Evolutionary conservation across 1,140 invertebrate genomes (phyloP).

Genomic region (Acromyrmex echinatior): DNA sequence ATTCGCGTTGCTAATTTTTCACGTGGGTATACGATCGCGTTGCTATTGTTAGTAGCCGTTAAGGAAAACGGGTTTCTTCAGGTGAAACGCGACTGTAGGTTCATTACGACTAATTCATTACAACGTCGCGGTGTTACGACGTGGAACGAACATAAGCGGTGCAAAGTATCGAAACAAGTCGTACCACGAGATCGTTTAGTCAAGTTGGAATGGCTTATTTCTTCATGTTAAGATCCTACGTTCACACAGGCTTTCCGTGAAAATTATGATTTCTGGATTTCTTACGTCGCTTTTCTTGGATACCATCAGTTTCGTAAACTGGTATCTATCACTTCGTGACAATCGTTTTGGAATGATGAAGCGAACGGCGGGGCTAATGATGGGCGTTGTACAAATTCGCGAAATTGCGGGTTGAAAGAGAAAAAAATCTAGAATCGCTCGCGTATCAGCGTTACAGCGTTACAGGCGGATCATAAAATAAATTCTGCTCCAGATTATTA

Average conservation of each 20-base stretch:
- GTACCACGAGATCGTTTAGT: slow-evolving; percentile 13
- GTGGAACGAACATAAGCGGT: slow-evolving; percentile 14
- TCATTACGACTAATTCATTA: slow-evolving; percentile 47
- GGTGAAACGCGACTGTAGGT: slow-evolving; percentile 34
- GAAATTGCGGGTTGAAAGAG: neutral
- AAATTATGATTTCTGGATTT: neutral
- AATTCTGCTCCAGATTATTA: slow-evolving; percentile 17
- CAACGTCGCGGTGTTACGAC: slow-evolving; percentile 18
- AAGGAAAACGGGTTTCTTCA: slow-evolving; percentile 54
- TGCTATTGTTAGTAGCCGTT: slow-evolving; percentile 51
- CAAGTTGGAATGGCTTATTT: slow-evolving; percentile 15
- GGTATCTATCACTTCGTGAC: neutral
- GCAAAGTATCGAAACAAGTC: slow-evolving; percentile 15
- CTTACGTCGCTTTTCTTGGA: neutral
- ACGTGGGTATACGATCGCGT: slow-evolving; percentile 42
- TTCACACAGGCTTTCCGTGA: neutral
- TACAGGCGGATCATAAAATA: slow-evolving; percentile 20
- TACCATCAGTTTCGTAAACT: neutral
- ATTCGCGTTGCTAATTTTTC: slow-evolving; percentile 52
- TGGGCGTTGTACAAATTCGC: neutral
- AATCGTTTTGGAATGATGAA: slow-evolving; percentile 20
- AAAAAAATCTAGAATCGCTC: neutral
- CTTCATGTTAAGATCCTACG: neutral
- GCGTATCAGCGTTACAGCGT: neutral
- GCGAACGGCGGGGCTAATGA: neutral